Evolutionary conservation across 2,113 vertebrate species (phyloP).

Genomic region (Arothron firmamentum): DNA sequence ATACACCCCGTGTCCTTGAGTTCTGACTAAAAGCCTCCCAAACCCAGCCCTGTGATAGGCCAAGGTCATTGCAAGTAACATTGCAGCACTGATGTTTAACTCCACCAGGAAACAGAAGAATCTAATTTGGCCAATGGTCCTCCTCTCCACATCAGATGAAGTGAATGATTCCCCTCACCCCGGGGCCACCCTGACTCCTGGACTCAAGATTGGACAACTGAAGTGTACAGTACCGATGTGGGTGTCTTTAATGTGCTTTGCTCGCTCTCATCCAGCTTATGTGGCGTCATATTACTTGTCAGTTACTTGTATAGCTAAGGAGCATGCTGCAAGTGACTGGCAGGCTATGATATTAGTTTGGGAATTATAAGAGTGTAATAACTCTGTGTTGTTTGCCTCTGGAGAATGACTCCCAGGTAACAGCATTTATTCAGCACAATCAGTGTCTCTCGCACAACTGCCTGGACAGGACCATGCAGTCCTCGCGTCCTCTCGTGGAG

Average conservation of each 20-base stretch:
- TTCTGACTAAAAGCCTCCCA: constrained; percentile 64
- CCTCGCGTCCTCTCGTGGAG: constrained; percentile 60
- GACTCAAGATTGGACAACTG: constrained; percentile 6
- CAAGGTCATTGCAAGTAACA: constrained; percentile 65
- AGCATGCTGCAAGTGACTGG: constrained; percentile 50
- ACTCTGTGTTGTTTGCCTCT: constrained; percentile 48
- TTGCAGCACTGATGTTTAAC: constrained; percentile 54
- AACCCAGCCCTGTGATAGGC: constrained; percentile 56
- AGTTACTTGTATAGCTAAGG: constrained; percentile 44
- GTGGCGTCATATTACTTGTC: constrained; percentile 21
- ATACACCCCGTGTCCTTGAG: constrained; percentile 43
- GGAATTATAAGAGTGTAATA: constrained; percentile 64
- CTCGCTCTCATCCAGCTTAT: background rate
- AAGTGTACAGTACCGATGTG: constrained; percentile 3
- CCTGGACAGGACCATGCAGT: constrained; percentile 26
- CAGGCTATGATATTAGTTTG: constrained; percentile 65
- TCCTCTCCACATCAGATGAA: constrained; percentile 63
- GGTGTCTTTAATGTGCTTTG: background rate
- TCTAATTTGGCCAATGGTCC: constrained; percentile 67
- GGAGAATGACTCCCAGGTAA: constrained; percentile 57
- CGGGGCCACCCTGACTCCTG: constrained; percentile 19
- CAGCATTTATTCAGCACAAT: constrained; percentile 62
- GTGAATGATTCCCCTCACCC: constrained; percentile 46
- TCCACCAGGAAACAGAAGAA: constrained; percentile 55
- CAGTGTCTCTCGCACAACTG: constrained; percentile 37